phyloP scores from a whole-genome alignment of 2,888 invertebrate species.

The Mantis religiosa region DNA sequence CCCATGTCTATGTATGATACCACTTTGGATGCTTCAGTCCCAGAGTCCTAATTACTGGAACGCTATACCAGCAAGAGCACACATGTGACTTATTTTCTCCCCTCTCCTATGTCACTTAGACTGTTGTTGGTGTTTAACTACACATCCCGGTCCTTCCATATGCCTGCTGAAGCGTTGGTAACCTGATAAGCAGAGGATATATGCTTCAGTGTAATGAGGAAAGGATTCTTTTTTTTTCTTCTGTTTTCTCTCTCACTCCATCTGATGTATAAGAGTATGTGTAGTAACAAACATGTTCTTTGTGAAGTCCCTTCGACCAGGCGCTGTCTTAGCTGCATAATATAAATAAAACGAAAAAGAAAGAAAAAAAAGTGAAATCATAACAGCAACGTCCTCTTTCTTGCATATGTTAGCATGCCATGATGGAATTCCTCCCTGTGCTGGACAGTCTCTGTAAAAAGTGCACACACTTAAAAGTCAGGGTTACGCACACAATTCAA shows the following conservation, averaged over 20 bases:
- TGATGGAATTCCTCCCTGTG: constrained; percentile 13
- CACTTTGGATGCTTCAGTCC: neutral
- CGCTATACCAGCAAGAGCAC: neutral
- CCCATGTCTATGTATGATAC: neutral
- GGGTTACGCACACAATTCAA: too few relatives aligned
- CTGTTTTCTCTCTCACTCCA: constrained; percentile 4
- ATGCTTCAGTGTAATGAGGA: constrained; percentile 25
- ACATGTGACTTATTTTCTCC: neutral
- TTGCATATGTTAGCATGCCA: constrained; percentile 23
- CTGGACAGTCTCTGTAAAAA: constrained; percentile 5
- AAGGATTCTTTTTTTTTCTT: constrained; percentile 17
- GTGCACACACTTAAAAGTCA: neutral
- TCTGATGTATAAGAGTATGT: neutral
- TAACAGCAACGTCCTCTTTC: constrained; percentile 17
- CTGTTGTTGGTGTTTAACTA: neutral
- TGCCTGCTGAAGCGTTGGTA: constrained; percentile 11
- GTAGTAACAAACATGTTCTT: constrained; percentile 20
- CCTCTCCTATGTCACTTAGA: neutral
- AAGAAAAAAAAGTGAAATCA: constrained; percentile 13
- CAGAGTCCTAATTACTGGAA: neutral
- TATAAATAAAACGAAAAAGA: constrained; percentile 23
- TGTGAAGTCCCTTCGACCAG: constrained; percentile 7
- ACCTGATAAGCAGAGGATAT: constrained; percentile 25
- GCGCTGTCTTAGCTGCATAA: constrained; percentile 23
- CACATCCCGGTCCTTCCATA: constrained; percentile 1